Base-by-base conservation (phyloP, 2,888 invertebrate species). In the Drosophila cognata region DNA sequence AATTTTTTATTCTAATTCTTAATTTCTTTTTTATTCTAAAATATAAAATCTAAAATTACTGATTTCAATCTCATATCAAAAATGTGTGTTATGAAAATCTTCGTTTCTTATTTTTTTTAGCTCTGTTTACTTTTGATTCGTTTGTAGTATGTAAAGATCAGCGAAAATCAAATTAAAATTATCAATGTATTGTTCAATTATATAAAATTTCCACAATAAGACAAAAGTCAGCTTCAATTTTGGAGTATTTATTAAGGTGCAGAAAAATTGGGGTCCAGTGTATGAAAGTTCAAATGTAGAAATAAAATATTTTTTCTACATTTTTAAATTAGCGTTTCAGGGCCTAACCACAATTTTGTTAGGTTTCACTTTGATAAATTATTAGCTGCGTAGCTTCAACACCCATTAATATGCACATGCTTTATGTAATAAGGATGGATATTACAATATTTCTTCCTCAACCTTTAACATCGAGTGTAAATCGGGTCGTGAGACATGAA, bases 401-500 rank as follows among this genome's bases (percentile, higher is more conserved):
- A 48, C 16, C 11, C 13, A 25, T 46, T 25, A 2, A 25, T 46
- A 25, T 4, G 21, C 21, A 46, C 16, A 16, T 25, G 46, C 16
- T 25, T 46, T 50, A 21, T 35, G 18, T 10, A 28, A 25, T 21
- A 35, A 29, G 16, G 16, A 29, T n/a, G 50, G 16, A 36, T 16
- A n/a, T 36, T 16, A 35, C 29, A 29, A 6, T n/a, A 11, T 51
- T 36, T 28, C 10, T n/a, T 56, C 36, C 6, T 41, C 16, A 29
- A 38, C 56, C 28, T 28, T n/a, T n/a, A 56, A 25, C 29, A 25
- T 10, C 33, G 36, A 21, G 13, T 52, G 21, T 43, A 46, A 46
- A 8, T 13, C 21, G 29, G 65, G 35, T 33, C 52, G 43, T 46
- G 46, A 36, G 52, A 35, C 28, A 18, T 41, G 13, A 56, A 50